These are phyloP conservation scores for Aeoliscus strigatus DNA, from an alignment of 2,797 vertebrate genomes.

Conservation along the genomic window DNA sequence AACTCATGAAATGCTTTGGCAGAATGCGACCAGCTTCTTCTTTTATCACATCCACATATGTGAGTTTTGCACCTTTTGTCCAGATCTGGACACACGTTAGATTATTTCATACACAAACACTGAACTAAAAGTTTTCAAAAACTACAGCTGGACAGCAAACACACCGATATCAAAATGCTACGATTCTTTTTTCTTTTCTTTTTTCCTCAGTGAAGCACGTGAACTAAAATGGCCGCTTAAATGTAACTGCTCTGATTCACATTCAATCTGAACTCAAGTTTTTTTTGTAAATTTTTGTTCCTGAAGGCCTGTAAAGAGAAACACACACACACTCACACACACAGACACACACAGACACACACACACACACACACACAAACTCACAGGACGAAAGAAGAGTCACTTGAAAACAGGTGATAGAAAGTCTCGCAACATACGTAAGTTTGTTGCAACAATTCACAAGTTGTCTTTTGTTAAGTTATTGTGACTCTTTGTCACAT, in stretches of 20 bases:
- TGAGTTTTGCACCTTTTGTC: slow-evolving; percentile 40
- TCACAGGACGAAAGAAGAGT: slow-evolving; percentile 63
- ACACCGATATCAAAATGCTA: slow-evolving; percentile 65
- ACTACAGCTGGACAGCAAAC: slow-evolving; percentile 65
- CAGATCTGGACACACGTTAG: slow-evolving; percentile 52
- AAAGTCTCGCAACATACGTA: slow-evolving; percentile 52
- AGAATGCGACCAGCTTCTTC: slow-evolving; percentile 15
- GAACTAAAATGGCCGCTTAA: slow-evolving; percentile 54
- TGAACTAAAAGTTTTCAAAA: slow-evolving; percentile 67
- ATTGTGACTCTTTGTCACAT: slow-evolving; percentile 36
- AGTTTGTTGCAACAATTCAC: slow-evolving; percentile 52
- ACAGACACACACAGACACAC: slow-evolving; percentile 4
- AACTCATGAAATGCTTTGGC: slow-evolving; percentile 33
- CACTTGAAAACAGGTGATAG: slow-evolving; percentile 54
- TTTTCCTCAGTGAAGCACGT: slow-evolving; percentile 53
- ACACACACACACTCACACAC: slow-evolving; percentile 34
- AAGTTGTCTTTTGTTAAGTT: slow-evolving; percentile 35
- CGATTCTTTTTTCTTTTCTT: slow-evolving; percentile 47
- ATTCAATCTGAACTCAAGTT: too few species aligned
- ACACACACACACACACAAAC: slow-evolving; percentile 41
- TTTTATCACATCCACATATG: slow-evolving; percentile 21
- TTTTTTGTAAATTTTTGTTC: slow-evolving; percentile 45
- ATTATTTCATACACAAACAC: slow-evolving; percentile 59
- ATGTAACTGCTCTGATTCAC: slow-evolving; percentile 39
- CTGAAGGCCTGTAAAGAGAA: slow-evolving; percentile 61